Evolutionary conservation across 2,113 vertebrate species (phyloP).

Genomic region (Vicugna pacos): DNA sequence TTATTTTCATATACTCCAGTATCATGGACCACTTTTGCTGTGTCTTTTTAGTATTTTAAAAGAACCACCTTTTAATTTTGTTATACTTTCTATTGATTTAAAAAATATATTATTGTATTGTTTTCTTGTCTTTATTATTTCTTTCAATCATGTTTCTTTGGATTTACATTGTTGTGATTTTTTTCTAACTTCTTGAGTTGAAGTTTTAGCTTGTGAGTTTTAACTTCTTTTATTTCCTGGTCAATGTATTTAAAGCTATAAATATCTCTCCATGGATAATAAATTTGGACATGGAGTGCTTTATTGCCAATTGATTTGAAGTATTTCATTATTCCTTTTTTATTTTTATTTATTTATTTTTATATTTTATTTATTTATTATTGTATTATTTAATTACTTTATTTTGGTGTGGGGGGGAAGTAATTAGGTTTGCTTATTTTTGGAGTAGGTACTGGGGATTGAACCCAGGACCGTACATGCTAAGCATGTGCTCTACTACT

Average conservation of each 20-base stretch:
- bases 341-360: not conserved
- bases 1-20: not conserved
- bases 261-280: not conserved
- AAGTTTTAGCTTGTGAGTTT: slow-evolving; percentile 39
- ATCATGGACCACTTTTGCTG: not conserved
- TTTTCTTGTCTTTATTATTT: not conserved
- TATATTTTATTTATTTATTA: too few relatives aligned
- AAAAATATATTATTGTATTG: not conserved
- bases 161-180: not conserved
- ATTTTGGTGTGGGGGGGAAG: too few relatives aligned
- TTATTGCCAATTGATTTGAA: slow-evolving; percentile 36
- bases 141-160: not conserved
- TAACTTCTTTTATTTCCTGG: slow-evolving; percentile 31
- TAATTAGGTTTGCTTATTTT: too few relatives aligned
- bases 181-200: slow-evolving; percentile 25
- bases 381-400: too few relatives aligned
- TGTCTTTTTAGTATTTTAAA: not conserved
- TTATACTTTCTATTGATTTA: not conserved
- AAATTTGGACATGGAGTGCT: not conserved
- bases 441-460: too few relatives aligned
- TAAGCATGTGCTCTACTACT: too few relatives aligned
- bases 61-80: not conserved
- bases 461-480: too few relatives aligned
- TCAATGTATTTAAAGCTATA: slow-evolving; percentile 38
- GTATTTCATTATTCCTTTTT: not conserved